Evolutionary conservation across 2,797 vertebrate species (phyloP).

Genomic region (Chaunax sp.): DNA sequence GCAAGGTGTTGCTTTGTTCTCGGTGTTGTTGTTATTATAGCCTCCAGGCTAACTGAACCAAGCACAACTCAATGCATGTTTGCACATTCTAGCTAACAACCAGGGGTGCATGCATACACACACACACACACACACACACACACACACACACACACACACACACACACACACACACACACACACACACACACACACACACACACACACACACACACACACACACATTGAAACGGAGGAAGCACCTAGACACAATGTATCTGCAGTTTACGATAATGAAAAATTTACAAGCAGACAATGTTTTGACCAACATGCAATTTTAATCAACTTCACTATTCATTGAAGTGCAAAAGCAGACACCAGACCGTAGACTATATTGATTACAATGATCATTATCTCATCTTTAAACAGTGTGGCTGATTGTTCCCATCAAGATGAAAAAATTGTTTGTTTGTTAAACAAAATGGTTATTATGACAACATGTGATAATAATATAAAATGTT

Average conservation of each 20-base stretch:
- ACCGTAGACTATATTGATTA: neutral
- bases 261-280: neutral
- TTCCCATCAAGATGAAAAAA: neutral
- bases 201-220: neutral
- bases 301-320: neutral
- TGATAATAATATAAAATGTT: constrained; percentile 35
- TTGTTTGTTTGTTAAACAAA: constrained; percentile 42
- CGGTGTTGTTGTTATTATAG: too few species aligned
- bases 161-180: neutral
- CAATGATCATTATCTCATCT: neutral
- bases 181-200: neutral
- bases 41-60: too few species aligned
- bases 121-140: too few species aligned
- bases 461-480: constrained; percentile 47
- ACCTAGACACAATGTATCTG: neutral
- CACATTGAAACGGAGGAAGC: neutral
- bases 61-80: too few species aligned
- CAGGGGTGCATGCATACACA: too few species aligned
- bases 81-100: neutral
- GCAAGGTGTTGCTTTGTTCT: too few species aligned
- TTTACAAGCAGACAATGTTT: neutral
- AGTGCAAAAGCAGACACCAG: neutral
- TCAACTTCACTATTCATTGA: neutral
- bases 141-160: too few species aligned
- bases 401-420: neutral